A percentile compares a stretch with the other conserved stretches of the same genome.
Conservation (phyloP, 35 echinoderm and acorn worm genomes). For the Ophioderma brevispina region DNA sequence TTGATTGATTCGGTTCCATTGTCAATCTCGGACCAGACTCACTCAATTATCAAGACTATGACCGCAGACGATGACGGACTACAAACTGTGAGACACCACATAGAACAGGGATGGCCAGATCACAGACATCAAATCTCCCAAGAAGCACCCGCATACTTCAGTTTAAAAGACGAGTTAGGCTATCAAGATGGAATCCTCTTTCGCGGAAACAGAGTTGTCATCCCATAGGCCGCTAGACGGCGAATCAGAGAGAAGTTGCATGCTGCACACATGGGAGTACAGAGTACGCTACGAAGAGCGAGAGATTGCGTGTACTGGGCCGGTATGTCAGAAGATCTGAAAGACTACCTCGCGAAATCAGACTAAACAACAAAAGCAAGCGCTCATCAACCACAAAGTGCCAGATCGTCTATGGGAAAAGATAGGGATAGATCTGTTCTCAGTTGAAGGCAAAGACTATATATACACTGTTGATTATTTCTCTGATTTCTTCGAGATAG, state of each 20-base stretch:
- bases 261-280: conserved; percentile 39
- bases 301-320: conserved; percentile 69
- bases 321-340: conserved; percentile 50
- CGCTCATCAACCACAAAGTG: conserved; percentile 39
- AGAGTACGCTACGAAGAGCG: conserved; percentile 55
- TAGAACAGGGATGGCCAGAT: too few relatives aligned
- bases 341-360: conserved; percentile 15
- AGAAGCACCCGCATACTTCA: neutral
- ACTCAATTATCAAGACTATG: too few relatives aligned
- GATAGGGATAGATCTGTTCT: too few relatives aligned
- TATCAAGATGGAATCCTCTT: conserved; percentile 27
- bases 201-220: neutral
- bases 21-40: too few relatives aligned
- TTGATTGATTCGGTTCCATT: too few relatives aligned
- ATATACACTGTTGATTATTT: conserved; percentile 64
- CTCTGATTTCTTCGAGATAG: conserved; percentile 59
- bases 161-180: too few relatives aligned
- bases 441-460: conserved; percentile 68
- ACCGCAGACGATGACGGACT: too few relatives aligned
- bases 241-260: neutral
- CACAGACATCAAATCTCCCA: too few relatives aligned
- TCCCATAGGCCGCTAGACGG: neutral
- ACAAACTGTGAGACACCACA: too few relatives aligned
- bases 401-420: conserved; percentile 31
- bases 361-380: conserved; percentile 48